Base-by-base conservation (phyloP, 2,888 invertebrate species). In the Acanthosepion pharaonis region DNA sequence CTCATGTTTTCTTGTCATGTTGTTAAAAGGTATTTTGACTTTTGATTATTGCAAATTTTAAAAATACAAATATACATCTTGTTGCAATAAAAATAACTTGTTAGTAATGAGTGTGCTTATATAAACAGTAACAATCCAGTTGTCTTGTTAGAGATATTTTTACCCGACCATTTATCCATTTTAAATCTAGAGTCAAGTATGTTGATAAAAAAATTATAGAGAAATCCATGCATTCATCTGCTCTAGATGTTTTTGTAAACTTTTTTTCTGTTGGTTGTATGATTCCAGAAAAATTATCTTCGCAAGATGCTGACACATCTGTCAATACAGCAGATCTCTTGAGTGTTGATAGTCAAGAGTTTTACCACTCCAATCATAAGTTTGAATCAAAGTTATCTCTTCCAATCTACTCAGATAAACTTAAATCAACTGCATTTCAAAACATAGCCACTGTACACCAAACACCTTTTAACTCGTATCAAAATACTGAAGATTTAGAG, bases 331-430 rank as follows among this genome's bases (percentile, higher is more conserved):
- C 78, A n/a, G 78, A 78, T n/a, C 33, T n/a, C 33, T 78, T 78
- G n/a, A 78, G n/a, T n/a, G 8, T 15, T n/a, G 78, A 78, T 33
- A n/a, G n/a, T 78, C 9, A 78, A 15, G n/a, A n/a, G n/a, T n/a
- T 78, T 78, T n/a, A 15, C n/a, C n/a, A n/a, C 8, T 15, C n/a
- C 78, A 78, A 78, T 78, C 18, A 78, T 33, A 78, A 78, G n/a
- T 33, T 78, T n/a, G n/a, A 78, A 78, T 78, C 78, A n/a, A 78
- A 78, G 78, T 78, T 33, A 78, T 78, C 78, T 78, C 78, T 78
- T 78, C 78, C 78, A 78, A 78, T 78, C 78, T 78, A 78, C 33
- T 33, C 78, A 15, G 78, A 78, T n/a, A 78, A 78, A 33, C 33
- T 3, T 33, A n/a, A 78, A 78, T n/a, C 78, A 4, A 11, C n/a